phyloP scores from a whole-genome alignment of 2,797 vertebrate species.

The Percopsis omiscomaycus region DNA sequence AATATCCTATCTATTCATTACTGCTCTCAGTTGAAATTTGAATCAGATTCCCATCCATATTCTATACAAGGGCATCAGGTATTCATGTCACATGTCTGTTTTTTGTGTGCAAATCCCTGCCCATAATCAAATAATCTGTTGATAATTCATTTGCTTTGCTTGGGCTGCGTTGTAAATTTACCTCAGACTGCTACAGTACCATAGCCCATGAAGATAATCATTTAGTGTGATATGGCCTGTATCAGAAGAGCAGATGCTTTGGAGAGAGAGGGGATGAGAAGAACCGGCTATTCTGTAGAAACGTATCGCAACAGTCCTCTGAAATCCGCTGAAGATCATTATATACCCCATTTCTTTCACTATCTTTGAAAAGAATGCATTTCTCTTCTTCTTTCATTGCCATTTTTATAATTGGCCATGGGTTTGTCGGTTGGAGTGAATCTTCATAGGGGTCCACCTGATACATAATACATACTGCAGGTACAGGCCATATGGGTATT shows the following conservation, averaged over 20 bases:
- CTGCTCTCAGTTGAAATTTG: conserved; percentile 24
- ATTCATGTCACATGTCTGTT: conserved; percentile 36
- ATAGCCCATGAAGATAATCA: conserved; percentile 42
- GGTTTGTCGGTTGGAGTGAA: no score
- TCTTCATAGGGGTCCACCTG: no score
- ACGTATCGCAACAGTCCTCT: no score
- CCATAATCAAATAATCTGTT: conserved; percentile 46
- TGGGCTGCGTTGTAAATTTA: conserved; percentile 13
- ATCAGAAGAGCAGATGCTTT: conserved; percentile 24
- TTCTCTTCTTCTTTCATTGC: no score
- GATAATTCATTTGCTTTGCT: conserved; percentile 20
- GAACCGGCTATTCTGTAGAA: background rate
- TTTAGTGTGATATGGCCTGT: conserved; percentile 30
- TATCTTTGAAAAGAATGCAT: no score
- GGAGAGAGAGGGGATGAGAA: conserved; percentile 34
- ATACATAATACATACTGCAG: no score
- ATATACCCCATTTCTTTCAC: no score
- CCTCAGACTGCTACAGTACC: conserved; percentile 19
- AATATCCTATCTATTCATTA: conserved; percentile 16
- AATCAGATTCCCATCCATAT: conserved; percentile 15
- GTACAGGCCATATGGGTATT: no score
- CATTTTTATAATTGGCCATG: no score
- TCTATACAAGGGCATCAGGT: conserved; percentile 16
- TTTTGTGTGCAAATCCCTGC: conserved; percentile 21
- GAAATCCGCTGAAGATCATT: no score